phyloP scores from a whole-genome alignment of 2,888 invertebrate genomes.

The Glaucopsyche alexis region DNA sequence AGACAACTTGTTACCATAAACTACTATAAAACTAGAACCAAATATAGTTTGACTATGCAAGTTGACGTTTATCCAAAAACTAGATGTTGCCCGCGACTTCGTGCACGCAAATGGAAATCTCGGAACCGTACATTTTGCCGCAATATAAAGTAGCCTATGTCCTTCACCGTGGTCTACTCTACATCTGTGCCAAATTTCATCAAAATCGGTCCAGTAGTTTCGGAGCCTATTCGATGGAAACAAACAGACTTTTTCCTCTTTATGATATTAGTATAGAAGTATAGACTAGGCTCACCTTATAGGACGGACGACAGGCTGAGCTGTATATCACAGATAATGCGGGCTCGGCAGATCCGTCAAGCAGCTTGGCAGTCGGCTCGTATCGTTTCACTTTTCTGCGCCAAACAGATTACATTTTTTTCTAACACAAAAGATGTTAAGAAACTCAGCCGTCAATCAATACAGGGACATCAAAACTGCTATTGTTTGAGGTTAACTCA shows the following conservation, averaged over 20 bases:
- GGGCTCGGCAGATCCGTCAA: constrained; percentile 78
- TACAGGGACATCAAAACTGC: constrained; percentile 39
- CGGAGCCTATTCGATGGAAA: too few species aligned
- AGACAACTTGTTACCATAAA: neutral
- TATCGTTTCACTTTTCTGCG: constrained; percentile 63
- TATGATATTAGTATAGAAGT: too few species aligned
- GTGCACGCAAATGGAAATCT: too few species aligned
- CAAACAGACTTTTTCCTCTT: too few species aligned
- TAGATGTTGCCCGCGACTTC: too few species aligned
- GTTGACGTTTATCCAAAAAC: neutral
- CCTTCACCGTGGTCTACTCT: too few species aligned
- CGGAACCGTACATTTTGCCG: too few species aligned
- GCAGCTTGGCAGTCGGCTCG: constrained; percentile 78
- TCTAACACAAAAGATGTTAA: constrained; percentile 31
- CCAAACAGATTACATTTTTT: constrained; percentile 37
- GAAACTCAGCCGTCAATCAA: constrained; percentile 36
- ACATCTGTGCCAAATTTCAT: too few species aligned
- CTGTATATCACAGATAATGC: constrained; percentile 81
- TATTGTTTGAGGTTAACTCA: constrained; percentile 67
- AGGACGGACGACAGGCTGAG: constrained; percentile 81
- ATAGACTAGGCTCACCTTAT: constrained; percentile 66
- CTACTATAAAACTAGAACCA: constrained; percentile 3
- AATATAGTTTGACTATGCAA: neutral
- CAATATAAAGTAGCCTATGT: too few species aligned
- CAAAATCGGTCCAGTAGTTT: too few species aligned